phyloP scores from a whole-genome alignment of 2,113 vertebrate species.

The Cynopterus brachyotis region DNA sequence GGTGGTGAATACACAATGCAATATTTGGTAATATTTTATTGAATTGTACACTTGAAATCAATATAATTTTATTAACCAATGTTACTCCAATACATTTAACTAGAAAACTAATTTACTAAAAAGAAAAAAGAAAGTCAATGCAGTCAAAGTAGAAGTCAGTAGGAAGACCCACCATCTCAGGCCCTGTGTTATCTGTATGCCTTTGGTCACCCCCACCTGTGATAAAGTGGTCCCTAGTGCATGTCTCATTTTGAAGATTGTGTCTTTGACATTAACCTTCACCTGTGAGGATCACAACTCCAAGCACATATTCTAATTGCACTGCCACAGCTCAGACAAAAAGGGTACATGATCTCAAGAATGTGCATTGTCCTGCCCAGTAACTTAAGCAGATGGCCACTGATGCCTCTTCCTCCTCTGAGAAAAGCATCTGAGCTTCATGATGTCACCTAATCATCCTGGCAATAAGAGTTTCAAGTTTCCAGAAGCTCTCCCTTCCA shows the following conservation, averaged over 20 bases:
- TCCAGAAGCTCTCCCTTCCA: background rate
- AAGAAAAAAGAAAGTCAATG: background rate
- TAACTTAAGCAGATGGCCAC: background rate
- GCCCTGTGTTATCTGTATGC: background rate
- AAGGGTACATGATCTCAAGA: fast-evolving
- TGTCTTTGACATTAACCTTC: background rate
- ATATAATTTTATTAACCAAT: too few species aligned
- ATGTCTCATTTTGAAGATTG: background rate
- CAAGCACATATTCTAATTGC: fast-evolving
- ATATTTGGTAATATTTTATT: too few species aligned
- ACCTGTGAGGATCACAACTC: too few species aligned
- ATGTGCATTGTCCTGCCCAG: background rate
- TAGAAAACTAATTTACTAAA: too few species aligned
- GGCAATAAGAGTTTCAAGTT: background rate
- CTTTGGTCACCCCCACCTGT: background rate
- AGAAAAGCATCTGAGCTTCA: background rate
- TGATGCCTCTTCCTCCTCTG: fast-evolving
- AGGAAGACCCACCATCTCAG: background rate
- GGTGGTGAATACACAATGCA: too few species aligned
- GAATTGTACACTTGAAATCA: too few species aligned
- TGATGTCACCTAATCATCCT: background rate
- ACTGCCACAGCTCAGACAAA: background rate
- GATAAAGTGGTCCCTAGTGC: background rate
- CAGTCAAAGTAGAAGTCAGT: background rate
- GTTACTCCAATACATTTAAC: too few species aligned